phyloP scores from a whole-genome alignment of 2,888 invertebrate genomes.

The Alviniconcha strummeri region DNA sequence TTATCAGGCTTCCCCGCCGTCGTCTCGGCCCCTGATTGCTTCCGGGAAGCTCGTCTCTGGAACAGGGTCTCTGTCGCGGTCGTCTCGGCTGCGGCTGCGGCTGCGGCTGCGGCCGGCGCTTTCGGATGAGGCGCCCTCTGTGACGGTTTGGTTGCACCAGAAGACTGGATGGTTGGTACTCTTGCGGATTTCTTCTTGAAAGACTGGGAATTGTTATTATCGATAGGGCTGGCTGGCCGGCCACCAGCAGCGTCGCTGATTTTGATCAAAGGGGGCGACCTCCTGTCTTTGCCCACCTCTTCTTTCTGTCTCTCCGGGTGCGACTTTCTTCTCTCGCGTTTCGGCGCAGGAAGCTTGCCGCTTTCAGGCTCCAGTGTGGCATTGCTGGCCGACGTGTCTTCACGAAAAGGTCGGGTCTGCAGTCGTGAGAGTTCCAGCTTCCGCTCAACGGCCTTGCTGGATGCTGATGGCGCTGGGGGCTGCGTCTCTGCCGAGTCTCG shows the following conservation, averaged over 20 bases:
- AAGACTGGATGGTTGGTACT: background rate
- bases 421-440: conserved; percentile 22
- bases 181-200: background rate
- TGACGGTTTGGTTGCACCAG: background rate
- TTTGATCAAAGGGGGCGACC: background rate
- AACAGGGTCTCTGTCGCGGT: background rate
- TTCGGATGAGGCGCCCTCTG: too few relatives aligned
- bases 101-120: background rate
- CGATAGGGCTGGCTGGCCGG: background rate
- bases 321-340: background rate
- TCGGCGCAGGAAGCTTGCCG: background rate
- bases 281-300: background rate
- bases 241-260: too few relatives aligned
- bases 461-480: background rate
- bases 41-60: background rate
- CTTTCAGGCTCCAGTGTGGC: background rate
- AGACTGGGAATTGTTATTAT: too few relatives aligned
- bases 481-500: background rate
- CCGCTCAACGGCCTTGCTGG: background rate
- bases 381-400: conserved; percentile 12
- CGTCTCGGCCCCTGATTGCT: background rate
- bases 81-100: background rate
- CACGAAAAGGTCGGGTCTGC: background rate
- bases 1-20: background rate
- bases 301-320: background rate